Conservation (phyloP, 2,888 invertebrate genomes). For the Gibbula magus region DNA sequence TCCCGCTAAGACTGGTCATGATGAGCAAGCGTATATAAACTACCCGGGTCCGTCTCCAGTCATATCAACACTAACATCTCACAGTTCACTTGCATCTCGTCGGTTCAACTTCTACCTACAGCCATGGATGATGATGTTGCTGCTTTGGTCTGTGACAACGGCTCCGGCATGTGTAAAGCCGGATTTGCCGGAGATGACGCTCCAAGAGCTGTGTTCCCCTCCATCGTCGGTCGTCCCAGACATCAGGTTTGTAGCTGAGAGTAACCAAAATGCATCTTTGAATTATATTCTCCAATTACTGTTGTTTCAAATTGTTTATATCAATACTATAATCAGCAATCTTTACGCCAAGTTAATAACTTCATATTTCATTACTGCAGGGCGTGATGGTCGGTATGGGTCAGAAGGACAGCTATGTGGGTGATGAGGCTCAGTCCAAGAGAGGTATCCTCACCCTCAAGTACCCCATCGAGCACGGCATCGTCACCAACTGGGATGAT, state of each 20-base stretch:
- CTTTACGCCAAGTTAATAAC: too few relatives aligned
- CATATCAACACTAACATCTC: too few relatives aligned
- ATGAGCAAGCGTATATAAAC: too few relatives aligned
- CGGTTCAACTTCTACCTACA: background rate
- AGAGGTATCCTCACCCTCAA: constrained; percentile 70
- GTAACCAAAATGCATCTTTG: too few relatives aligned
- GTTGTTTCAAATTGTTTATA: too few relatives aligned
- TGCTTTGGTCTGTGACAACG: constrained; percentile 82
- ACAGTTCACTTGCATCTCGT: too few relatives aligned
- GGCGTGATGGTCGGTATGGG: constrained; percentile 66
- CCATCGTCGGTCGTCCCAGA: constrained; percentile 58
- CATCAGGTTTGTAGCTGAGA: too few relatives aligned
- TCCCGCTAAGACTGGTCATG: too few relatives aligned
- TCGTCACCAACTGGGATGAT: constrained; percentile 73
- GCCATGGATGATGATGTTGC: constrained; percentile 73
- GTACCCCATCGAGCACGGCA: constrained; percentile 73
- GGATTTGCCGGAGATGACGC: constrained; percentile 62
- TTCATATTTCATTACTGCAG: constrained; percentile 30
- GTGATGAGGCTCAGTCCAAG: constrained; percentile 70
- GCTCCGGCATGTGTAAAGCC: constrained; percentile 81
- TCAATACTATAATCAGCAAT: too few relatives aligned
- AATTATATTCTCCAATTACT: too few relatives aligned
- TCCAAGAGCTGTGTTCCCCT: constrained; percentile 58
- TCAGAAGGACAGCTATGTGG: constrained; percentile 69
- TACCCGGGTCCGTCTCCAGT: too few relatives aligned